Conservation (phyloP, 2,797 vertebrate species). For the Cyprinodon diabolis region DNA sequence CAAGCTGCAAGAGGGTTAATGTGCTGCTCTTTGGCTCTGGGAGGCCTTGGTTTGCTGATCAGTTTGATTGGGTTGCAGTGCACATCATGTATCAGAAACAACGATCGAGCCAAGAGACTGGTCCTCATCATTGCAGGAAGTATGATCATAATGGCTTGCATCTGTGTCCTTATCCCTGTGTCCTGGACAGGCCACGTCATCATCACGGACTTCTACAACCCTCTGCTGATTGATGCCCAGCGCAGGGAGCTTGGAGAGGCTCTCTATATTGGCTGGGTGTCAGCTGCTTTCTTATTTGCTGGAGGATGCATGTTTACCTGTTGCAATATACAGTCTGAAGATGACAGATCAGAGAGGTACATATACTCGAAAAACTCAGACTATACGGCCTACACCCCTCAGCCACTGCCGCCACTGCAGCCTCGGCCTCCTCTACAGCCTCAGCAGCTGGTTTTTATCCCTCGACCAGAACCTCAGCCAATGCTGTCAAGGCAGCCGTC, state of each 20-base stretch:
- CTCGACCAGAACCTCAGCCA: conserved; percentile 59
- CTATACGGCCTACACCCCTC: conserved; percentile 72
- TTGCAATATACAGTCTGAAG: conserved; percentile 68
- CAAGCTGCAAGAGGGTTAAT: conserved; percentile 90
- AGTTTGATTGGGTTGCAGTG: conserved; percentile 85
- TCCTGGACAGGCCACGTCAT: conserved; percentile 89
- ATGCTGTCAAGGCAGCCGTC: conserved; percentile 68
- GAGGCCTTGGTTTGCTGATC: conserved; percentile 80
- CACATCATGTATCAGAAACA: conserved; percentile 74
- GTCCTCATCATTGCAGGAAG: conserved; percentile 84
- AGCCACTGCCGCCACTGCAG: conserved; percentile 57
- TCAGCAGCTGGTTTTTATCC: conserved; percentile 63
- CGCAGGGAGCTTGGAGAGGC: conserved; percentile 92
- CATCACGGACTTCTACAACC: conserved; percentile 90
- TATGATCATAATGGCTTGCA: conserved; percentile 81
- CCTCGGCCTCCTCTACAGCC: conserved; percentile 50
- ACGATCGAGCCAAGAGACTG: conserved; percentile 71
- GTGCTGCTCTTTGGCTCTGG: conserved; percentile 83
- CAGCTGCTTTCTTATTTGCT: conserved; percentile 76
- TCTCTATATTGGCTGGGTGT: conserved; percentile 92
- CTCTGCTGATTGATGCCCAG: conserved; percentile 79
- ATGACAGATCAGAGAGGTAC: conserved; percentile 59
- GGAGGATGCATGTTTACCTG: conserved; percentile 86
- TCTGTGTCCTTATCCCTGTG: conserved; percentile 87
- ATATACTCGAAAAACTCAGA: conserved; percentile 66